Conservation (phyloP, 2,797 vertebrate species). For the Anniella stebbinsi region DNA sequence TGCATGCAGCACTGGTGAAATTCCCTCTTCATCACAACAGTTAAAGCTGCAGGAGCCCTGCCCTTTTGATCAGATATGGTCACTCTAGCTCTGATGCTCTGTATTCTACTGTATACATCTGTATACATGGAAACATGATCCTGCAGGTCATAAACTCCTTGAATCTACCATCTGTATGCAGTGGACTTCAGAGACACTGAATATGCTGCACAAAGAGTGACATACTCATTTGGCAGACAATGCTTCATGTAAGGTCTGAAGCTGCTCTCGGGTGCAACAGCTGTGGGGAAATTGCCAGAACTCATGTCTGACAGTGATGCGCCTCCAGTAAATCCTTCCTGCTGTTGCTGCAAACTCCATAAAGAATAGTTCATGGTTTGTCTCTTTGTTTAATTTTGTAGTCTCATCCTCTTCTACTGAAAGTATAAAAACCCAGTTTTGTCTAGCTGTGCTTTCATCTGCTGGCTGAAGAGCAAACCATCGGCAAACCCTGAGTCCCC, state of each 20-base stretch:
- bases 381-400: neutral
- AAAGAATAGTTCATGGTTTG: neutral
- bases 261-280: neutral
- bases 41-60: too few relatives aligned
- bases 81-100: neutral
- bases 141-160: neutral
- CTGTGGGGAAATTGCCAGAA: neutral
- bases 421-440: neutral
- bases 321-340: too few relatives aligned
- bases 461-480: neutral
- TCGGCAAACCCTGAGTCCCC: neutral
- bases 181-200: neutral
- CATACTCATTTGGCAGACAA: neutral
- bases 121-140: neutral
- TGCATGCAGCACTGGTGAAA: too few relatives aligned
- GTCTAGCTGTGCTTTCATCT: neutral
- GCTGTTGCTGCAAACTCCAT: neutral
- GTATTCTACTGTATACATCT: neutral
- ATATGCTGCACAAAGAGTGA: neutral
- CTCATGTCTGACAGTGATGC: neutral
- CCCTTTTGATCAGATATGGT: too few relatives aligned
- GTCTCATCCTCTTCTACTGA: neutral
- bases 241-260: neutral
- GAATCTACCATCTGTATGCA: neutral
- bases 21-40: too few relatives aligned